These are phyloP conservation scores for Arothron firmamentum DNA, from an alignment of 2,113 vertebrate genomes.

Conservation along the genomic window DNA sequence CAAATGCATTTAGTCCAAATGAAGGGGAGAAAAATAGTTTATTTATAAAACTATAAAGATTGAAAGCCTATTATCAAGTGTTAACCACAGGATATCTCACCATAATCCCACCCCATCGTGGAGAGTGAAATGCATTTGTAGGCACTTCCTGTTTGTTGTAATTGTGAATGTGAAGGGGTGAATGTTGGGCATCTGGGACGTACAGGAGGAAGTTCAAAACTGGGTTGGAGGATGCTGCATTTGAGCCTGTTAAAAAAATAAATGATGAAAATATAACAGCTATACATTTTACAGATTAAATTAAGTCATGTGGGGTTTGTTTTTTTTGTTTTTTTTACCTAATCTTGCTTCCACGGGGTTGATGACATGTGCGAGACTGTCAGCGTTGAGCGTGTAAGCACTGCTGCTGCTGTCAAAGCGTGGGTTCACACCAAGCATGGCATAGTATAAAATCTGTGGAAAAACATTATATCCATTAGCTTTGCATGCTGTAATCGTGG, in stretches of 20 bases:
- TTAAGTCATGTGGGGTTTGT: not conserved
- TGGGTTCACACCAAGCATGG: conserved; percentile 87
- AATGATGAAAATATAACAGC: not conserved
- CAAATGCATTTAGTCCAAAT: not conserved
- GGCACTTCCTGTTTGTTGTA: conserved; percentile 77
- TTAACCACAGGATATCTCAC: conserved; percentile 62
- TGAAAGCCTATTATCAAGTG: not conserved
- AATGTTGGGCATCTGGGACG: conserved; percentile 85
- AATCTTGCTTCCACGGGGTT: conserved; percentile 94
- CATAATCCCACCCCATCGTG: conserved; percentile 97
- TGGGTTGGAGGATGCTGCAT: conserved; percentile 88
- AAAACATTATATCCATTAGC: not conserved
- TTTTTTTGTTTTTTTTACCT: conserved; percentile 70
- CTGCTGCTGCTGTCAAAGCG: conserved; percentile 81
- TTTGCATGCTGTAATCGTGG: not conserved
- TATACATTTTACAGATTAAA: not conserved
- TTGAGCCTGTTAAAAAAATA: conserved; percentile 78
- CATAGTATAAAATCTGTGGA: conserved; percentile 86
- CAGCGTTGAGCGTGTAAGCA: conserved; percentile 81
- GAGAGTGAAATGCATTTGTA: conserved; percentile 94
- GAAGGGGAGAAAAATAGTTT: not conserved
- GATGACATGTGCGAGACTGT: conserved; percentile 93
- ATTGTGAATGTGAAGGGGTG: conserved; percentile 88
- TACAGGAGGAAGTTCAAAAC: conserved; percentile 95
- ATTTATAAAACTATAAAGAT: not conserved